Conservation (phyloP, 2,797 vertebrate genomes). For the Lutjanus argentimaculatus region DNA sequence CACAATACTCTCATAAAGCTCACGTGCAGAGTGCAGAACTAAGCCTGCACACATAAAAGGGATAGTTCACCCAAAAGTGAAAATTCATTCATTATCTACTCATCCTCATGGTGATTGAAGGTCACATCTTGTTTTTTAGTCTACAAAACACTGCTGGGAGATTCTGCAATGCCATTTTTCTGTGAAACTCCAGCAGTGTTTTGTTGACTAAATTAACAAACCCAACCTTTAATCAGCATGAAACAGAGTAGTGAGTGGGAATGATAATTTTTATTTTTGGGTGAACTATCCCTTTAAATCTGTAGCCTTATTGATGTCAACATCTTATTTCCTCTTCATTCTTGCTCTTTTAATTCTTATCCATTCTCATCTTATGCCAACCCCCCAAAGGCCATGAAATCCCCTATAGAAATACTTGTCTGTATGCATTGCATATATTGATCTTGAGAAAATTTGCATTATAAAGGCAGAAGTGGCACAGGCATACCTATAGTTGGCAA, state of each 20-base stretch:
- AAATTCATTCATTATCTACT: too few relatives aligned
- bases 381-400: neutral
- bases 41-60: neutral
- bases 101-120: too few relatives aligned
- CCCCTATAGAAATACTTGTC: constrained; percentile 8
- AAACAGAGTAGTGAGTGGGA: too few relatives aligned
- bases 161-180: too few relatives aligned
- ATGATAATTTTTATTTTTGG: too few relatives aligned
- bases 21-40: neutral
- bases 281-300: neutral
- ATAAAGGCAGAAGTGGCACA: constrained; percentile 24
- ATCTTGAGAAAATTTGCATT: constrained; percentile 41
- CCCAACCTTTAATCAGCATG: too few relatives aligned
- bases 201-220: too few relatives aligned
- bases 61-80: too few relatives aligned
- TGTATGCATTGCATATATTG: constrained; percentile 5
- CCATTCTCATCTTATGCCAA: constrained; percentile 5
- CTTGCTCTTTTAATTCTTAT: constrained; percentile 16
- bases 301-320: neutral
- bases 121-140: too few relatives aligned
- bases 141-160: too few relatives aligned
- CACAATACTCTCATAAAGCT: constrained; percentile 2
- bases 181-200: too few relatives aligned
- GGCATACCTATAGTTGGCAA: constrained; percentile 24
- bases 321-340: neutral